These are phyloP conservation scores for Helicoverpa armigera DNA, from an alignment of 1,140 invertebrate genomes.

Conservation along the genomic window DNA sequence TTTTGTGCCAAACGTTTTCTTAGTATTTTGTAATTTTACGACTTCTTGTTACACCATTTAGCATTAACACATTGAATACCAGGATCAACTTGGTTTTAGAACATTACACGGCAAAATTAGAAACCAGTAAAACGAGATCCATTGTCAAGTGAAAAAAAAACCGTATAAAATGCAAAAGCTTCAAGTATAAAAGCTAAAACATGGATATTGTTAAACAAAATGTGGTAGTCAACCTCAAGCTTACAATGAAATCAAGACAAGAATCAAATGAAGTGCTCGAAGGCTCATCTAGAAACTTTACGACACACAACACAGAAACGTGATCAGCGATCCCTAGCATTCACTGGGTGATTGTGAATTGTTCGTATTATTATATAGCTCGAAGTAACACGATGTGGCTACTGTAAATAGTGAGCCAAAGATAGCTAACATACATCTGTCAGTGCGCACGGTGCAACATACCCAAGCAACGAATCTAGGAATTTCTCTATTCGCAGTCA, in stretches of 20 bases:
- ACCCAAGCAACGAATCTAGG: slow-evolving; percentile 8
- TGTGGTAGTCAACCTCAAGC: slow-evolving; percentile 11
- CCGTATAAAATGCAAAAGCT: slow-evolving; percentile 9
- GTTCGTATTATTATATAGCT: slow-evolving; percentile 1
- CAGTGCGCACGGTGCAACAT: slow-evolving; percentile 12
- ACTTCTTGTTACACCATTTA: background rate
- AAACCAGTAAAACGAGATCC: slow-evolving; percentile 6
- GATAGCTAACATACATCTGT: slow-evolving; percentile 14
- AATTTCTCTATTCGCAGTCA: background rate
- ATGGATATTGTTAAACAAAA: slow-evolving; percentile 20
- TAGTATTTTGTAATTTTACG: background rate
- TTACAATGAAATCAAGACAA: slow-evolving; percentile 19
- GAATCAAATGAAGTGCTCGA: slow-evolving; percentile 18
- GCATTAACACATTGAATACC: background rate
- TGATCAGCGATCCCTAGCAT: slow-evolving; percentile 7
- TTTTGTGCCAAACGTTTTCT: background rate
- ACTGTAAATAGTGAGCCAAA: slow-evolving; percentile 10
- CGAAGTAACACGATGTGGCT: background rate
- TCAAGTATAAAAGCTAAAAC: slow-evolving; percentile 23
- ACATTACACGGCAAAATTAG: background rate
- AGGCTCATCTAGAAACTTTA: background rate
- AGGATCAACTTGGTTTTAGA: too few relatives aligned
- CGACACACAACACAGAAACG: slow-evolving; percentile 22
- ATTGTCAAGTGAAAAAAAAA: background rate
- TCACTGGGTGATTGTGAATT: slow-evolving; percentile 14